These are phyloP conservation scores for Cossypha heuglini DNA, from an alignment of 2,797 vertebrate species.

Conservation along the genomic window DNA sequence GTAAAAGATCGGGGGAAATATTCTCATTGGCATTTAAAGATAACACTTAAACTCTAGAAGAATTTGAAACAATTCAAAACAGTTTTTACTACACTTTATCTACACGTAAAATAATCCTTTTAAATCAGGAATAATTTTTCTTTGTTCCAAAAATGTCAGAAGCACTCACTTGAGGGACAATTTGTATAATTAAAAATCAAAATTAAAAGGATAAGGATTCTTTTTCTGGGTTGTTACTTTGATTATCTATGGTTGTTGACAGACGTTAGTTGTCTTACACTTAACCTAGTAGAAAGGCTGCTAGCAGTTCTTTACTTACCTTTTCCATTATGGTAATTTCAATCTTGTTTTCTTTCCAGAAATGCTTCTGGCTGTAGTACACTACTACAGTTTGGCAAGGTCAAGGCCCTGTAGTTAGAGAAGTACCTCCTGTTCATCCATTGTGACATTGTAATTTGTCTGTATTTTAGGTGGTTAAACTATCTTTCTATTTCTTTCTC, in stretches of 20 bases:
- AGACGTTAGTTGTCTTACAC: neutral
- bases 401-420: neutral
- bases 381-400: neutral
- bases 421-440: neutral
- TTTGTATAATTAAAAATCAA: neutral
- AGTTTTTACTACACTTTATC: neutral
- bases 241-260: neutral
- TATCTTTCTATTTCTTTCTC: neutral
- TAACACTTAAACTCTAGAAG: neutral
- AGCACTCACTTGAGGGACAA: neutral
- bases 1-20: neutral
- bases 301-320: neutral
- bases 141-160: neutral
- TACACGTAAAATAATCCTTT: neutral
- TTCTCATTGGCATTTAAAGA: neutral
- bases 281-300: neutral
- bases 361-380: neutral
- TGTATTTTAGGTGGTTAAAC: neutral
- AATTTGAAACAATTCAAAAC: neutral
- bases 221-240: neutral
- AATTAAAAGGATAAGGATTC: neutral
- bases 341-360: neutral
- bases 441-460: neutral
- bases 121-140: neutral
- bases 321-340: neutral